Base-by-base conservation (phyloP, 2,888 invertebrate genomes). In the Caenorhabditis parvicauda region DNA sequence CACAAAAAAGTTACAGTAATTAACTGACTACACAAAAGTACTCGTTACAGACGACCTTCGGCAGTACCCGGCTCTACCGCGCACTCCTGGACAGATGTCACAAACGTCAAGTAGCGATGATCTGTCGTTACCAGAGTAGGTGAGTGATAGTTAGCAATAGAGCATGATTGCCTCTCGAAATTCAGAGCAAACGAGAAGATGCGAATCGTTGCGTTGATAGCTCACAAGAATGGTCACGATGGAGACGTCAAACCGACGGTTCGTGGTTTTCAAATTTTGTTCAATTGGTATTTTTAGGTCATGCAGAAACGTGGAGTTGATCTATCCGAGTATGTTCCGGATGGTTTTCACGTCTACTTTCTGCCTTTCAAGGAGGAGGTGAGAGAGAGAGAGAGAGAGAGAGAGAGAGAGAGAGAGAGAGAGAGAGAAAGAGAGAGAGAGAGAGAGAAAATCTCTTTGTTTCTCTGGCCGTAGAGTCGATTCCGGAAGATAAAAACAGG, bases 361-460 rank as follows among this genome's bases (percentile, higher is more conserved):
- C 56, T 64, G 1, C 64, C 67, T 9, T 56, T 55, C 42, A 39
- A 44, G 6, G 67, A 67, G n/a, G 67, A 67, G 21, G 22, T 62
- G n/a, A n/a, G n/a, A n/a, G n/a, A n/a, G n/a, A n/a, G n/a, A n/a
- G n/a, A n/a, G n/a, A n/a, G n/a, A n/a, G n/a, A n/a, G n/a, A n/a
- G n/a, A n/a, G n/a, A n/a, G n/a, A n/a, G n/a, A n/a, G n/a, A n/a
- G n/a, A n/a, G n/a, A n/a, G n/a, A n/a, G n/a, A n/a, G n/a, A n/a
- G n/a, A n/a, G n/a, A n/a, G n/a, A n/a, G n/a, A n/a, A n/a, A n/a
- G n/a, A n/a, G n/a, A n/a, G n/a, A n/a, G n/a, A n/a, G n/a, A n/a
- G n/a, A n/a, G n/a, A n/a, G n/a, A n/a, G n/a, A n/a, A n/a, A n/a
- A n/a, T n/a, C n/a, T n/a, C n/a, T n/a, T n/a, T n/a, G n/a, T n/a